phyloP scores from a whole-genome alignment of 2,888 invertebrate species.

The Pollenia labialis region DNA sequence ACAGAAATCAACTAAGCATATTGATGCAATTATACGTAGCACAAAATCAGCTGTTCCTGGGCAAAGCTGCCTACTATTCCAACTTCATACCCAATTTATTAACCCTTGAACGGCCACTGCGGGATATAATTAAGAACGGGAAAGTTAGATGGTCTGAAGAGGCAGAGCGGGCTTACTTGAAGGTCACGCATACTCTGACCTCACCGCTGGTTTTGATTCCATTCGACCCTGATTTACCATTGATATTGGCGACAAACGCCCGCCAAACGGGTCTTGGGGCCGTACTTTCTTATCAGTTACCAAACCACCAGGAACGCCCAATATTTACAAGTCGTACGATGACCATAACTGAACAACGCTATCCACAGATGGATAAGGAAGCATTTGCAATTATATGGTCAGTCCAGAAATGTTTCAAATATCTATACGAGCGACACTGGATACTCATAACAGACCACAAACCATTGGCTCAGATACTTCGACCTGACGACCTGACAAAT shows the following conservation, averaged over 20 bases:
- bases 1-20: conserved; percentile 52
- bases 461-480: no score
- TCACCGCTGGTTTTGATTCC: conserved; percentile 60
- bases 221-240: conserved; percentile 60
- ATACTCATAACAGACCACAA: no score
- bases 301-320: conserved; percentile 51
- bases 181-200: conserved; percentile 46
- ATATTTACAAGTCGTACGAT: conserved; percentile 45
- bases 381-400: no score
- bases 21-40: conserved; percentile 31
- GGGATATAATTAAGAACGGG: neutral
- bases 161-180: conserved; percentile 16
- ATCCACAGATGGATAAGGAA: no score
- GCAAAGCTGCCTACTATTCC: conserved; percentile 22
- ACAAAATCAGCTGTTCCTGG: conserved; percentile 46
- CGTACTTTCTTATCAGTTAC: conserved; percentile 55
- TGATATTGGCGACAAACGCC: conserved; percentile 66
- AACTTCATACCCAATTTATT: conserved; percentile 25
- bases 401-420: no score
- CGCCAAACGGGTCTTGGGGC: conserved; percentile 58
- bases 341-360: conserved; percentile 29
- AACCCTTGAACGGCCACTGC: neutral
- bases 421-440: no score
- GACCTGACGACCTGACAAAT: no score
- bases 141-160: conserved; percentile 10